Evolutionary conservation across 2,888 invertebrate species (phyloP).

Genomic region (Orgyia antiqua): DNA sequence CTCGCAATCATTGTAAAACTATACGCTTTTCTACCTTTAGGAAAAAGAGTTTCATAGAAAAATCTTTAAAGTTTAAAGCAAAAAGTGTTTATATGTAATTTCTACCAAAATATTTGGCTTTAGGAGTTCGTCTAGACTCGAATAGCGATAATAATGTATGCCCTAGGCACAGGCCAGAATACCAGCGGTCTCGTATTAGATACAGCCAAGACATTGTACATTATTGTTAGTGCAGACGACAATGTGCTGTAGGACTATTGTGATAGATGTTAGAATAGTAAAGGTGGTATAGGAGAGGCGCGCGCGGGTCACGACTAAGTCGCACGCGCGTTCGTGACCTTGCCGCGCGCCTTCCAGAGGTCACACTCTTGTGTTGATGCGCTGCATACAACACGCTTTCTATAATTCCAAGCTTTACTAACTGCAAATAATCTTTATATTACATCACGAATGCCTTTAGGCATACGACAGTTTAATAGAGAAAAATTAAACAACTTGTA

Average conservation of each 20-base stretch:
- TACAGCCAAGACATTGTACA: slow-evolving; percentile 49
- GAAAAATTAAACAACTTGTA: too few species aligned
- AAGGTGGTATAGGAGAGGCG: slow-evolving; percentile 45
- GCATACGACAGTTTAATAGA: too few species aligned
- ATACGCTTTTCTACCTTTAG: too few species aligned
- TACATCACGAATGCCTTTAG: too few species aligned
- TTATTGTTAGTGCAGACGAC: slow-evolving; percentile 37
- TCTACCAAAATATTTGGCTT: slow-evolving; percentile 21
- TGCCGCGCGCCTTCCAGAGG: slow-evolving; percentile 71
- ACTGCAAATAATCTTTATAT: slow-evolving; percentile 7
- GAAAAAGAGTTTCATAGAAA: too few species aligned
- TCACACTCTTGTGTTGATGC: slow-evolving; percentile 69
- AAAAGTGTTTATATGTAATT: slow-evolving; percentile 4
- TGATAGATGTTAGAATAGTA: slow-evolving; percentile 47
- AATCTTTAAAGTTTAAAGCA: too few species aligned
- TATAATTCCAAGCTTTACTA: slow-evolving; percentile 30
- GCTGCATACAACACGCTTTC: slow-evolving; percentile 50
- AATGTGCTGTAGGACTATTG: slow-evolving; percentile 58
- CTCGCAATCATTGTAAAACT: too few species aligned
- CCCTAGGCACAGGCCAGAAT: slow-evolving; percentile 29
- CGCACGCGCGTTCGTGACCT: slow-evolving; percentile 78
- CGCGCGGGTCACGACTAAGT: slow-evolving; percentile 75
- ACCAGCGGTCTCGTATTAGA: slow-evolving; percentile 40
- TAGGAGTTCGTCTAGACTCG: slow-evolving; percentile 38
- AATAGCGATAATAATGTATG: slow-evolving; percentile 41